These are phyloP conservation scores for Lysiphlebus fabarum DNA, from an alignment of 1,140 invertebrate species.

Conservation along the genomic window DNA sequence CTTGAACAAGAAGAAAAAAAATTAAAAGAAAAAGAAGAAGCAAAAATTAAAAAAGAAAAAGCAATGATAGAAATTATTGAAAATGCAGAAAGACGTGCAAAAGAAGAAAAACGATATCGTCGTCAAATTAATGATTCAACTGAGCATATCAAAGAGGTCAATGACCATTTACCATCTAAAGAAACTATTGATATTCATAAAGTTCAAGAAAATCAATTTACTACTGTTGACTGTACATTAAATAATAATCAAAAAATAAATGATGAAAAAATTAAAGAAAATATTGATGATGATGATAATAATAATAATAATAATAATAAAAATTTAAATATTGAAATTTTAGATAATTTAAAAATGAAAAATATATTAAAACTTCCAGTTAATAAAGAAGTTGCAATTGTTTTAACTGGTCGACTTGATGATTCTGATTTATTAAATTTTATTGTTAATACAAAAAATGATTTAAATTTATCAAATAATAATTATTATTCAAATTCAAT, in stretches of 20 bases:
- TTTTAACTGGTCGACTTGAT: constrained; percentile 45
- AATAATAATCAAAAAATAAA: neutral
- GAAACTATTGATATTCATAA: constrained; percentile 34
- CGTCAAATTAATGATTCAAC: constrained; percentile 55
- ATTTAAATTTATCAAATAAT: constrained; percentile 25
- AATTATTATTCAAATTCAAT: constrained; percentile 32
- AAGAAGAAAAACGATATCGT: constrained; percentile 62
- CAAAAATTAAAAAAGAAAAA: constrained; percentile 39
- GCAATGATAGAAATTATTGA: constrained; percentile 52
- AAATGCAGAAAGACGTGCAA: constrained; percentile 57
- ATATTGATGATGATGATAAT: neutral
- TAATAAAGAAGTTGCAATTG: constrained; percentile 47
- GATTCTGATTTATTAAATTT: constrained; percentile 45
- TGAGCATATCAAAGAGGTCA: neutral
- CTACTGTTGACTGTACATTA: neutral
- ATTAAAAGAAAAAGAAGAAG: constrained; percentile 47
- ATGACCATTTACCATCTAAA: neutral
- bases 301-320: constrained; percentile 1
- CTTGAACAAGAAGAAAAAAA: constrained; percentile 50
- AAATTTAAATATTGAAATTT: constrained; percentile 17
- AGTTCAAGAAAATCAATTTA: neutral
- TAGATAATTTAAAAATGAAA: neutral
- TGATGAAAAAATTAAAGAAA: neutral
- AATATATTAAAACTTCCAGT: constrained; percentile 38
- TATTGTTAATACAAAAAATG: constrained; percentile 36